Evolutionary conservation across 1,140 invertebrate species (phyloP), one percentile per base, ranked within the genome.

Genomic region (Zaprionus gabonicus): DNA sequence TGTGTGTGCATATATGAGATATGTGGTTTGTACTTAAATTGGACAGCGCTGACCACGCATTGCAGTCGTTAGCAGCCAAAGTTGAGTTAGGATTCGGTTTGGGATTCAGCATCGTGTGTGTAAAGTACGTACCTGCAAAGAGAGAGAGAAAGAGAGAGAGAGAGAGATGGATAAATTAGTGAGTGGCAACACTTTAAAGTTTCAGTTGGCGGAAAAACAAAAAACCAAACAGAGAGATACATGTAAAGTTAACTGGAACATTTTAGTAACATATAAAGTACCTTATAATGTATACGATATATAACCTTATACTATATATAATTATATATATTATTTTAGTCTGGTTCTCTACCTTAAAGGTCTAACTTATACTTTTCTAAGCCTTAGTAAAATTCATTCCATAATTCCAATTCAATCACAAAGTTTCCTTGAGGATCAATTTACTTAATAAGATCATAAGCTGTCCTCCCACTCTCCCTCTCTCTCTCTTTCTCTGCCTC

Each of bases 1-100:
- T 17, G 81, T 70, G 53, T 66, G 64, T 68, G 63, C 46, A 72
- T 74, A 46, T 65, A 55, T 66, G 78, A 60, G 38, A 67, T 64
- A 73, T 79, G 49, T 62, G 44, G 25, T 25, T 41, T 71, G 55
- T 82, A 77, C 81, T 77, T 77, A 68, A 72, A 65, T 77, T 46
- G 23, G 68, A 58, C 79, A 71, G 70, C 73, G 73, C 73, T 71
- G 73, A 76, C 81, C 68, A 69, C n/a, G 68, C 59, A 79, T 49
- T 72, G 41, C 63, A 34, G 44, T 75, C 41, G 67, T 70, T 76
- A 65, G 36, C 63, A 62, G 66, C 59, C n/a, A 75, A 70, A 70
- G 67, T 63, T 64, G 71, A 74, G 28, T 20, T 62, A 49, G 38
- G 28, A 34, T 60, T 62, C 56, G 25, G 36, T 67, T 68, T 60